Evolutionary conservation across 92 coral and sea anemone species (phyloP), one percentile per base, ranked within the genome.

Genomic region (Micromussa lordhowensis): DNA sequence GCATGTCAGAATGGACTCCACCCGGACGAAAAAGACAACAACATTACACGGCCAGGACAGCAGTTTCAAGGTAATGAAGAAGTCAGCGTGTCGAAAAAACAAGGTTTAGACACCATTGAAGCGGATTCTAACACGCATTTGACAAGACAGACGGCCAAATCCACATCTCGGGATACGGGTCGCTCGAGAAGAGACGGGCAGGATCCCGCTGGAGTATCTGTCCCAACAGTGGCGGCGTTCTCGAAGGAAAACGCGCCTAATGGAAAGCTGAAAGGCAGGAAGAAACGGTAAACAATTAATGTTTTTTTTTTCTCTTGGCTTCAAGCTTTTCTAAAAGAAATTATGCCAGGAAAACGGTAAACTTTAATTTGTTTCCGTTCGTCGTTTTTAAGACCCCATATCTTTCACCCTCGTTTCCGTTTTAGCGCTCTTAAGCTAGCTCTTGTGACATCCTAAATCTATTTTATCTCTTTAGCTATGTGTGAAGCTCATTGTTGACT

Each of bases 241-340:
- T 49, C 69, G 34, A 77, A 86, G 49, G 89, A 77, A 49, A 86
- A 86, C 51, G 54, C 83, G 0, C 49, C 44, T 3, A 31, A 17
- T 63, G 77, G 34, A 22, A 66, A 64, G 51, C 48, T 31, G 24
- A 12, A 16, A 21, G 18, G 21, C 13, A 53, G 66, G 4, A 77
- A 31, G 36, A 86, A 86, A 64, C 63, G 89, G 89, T 86, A 86
- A 3, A 58, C 9, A 24, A 32, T 74, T 44, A 1, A 15, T 14
- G 29, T 1, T 12, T 14, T 0, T 44, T 15, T 68, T 70, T 68
- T 26, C 19, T 69, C 35, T 1, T 29, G 35, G 14, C 15, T 1
- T 34, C 24, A 19, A 34, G 35, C 8, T 36, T 18, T 73, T 73
- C 26, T 14, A 8, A 22, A 73, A 19, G 16, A 73, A 22, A 22